Conservation (phyloP, 2,888 invertebrate genomes). For the Ornithoptera priamus region DNA sequence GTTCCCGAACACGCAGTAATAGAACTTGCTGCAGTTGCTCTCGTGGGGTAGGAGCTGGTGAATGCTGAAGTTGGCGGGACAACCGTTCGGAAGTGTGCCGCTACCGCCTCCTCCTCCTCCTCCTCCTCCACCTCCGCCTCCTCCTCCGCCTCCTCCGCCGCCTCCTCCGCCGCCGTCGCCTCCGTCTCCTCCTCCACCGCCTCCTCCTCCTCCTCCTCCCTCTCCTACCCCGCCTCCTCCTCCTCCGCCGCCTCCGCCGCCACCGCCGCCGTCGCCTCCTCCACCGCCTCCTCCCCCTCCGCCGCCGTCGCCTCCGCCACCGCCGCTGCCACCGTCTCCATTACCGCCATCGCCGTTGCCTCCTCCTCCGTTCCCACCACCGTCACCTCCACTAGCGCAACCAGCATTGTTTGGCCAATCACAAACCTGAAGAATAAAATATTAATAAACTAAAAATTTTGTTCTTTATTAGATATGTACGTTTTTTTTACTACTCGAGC, state of each 20-base stretch:
- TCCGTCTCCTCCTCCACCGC: too few relatives aligned
- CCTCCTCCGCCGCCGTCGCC: too few relatives aligned
- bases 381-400: conserved; percentile 23
- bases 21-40: conserved; percentile 44
- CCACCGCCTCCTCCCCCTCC: conserved; percentile 21
- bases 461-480: too few relatives aligned
- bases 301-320: conserved; percentile 14
- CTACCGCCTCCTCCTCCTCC: conserved; percentile 19
- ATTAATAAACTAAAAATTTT: too few relatives aligned
- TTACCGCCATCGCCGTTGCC: conserved; percentile 19
- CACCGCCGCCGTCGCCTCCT: conserved; percentile 17
- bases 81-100: conserved; percentile 39
- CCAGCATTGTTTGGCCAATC: conserved; percentile 23
- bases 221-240: too few relatives aligned
- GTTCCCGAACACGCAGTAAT: conserved; percentile 46
- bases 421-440: conserved; percentile 8
- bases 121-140: conserved; percentile 18
- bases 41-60: conserved; percentile 46
- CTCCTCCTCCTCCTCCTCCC: too few relatives aligned
- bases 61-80: conserved; percentile 41
- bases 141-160: conserved; percentile 22
- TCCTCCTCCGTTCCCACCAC: conserved; percentile 16
- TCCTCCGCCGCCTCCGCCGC: not conserved
- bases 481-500: too few relatives aligned
- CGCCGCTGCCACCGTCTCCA: conserved; percentile 12